Evolutionary conservation across 2,888 invertebrate species (phyloP), one percentile per base, ranked within the genome.

Genomic region (Stenchaetothrips biformis): DNA sequence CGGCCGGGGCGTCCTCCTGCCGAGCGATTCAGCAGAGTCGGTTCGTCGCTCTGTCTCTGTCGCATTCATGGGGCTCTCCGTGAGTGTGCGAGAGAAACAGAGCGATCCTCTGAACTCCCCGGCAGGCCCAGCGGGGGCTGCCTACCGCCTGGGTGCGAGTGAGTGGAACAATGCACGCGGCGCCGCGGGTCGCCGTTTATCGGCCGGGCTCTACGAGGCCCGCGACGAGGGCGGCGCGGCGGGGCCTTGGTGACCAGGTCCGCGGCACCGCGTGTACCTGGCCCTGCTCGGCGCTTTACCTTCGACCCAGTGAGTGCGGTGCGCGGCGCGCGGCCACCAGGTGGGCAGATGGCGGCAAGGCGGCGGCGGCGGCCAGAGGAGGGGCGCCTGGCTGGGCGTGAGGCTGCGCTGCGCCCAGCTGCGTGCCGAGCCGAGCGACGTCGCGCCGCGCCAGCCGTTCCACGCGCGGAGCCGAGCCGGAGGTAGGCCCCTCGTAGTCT

Each of bases 331-430:
- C 25, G 67, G 67, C 67, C 67, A 67, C 67, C 67, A 74, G 67
- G 67, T 74, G 67, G 67, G 67, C 67, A 74, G 67, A 21, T 4
- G 59, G 13, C 4, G 59, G 6, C 18, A 2, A 7, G 13, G 3
- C 13, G 53, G 53, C 3, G 16, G 53, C 13, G 53, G 53, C 9
- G 59, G 59, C 18, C 37, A 4, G 37, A 4, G 37, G 2, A 4
- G 37, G 37, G 37, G 37, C 37, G 37, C 37, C 37, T 37, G 25
- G 67, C 37, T 37, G 25, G 67, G 21, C 25, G 21, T 74, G 67
- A 74, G 67, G 67, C 67, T 53, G 53, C 53, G 53, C 25, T 74
- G 67, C 67, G 67, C 67, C 21, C 67, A 74, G 67, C 67, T 74
- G 25, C 67, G 67, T 25, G 67, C 67, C 25, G 67, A 53, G 53